A percentile compares a stretch with the other conserved stretches of the same genome.
phyloP scores from a whole-genome alignment of 2,113 vertebrate species.

The Forbesichthys agassizii region DNA sequence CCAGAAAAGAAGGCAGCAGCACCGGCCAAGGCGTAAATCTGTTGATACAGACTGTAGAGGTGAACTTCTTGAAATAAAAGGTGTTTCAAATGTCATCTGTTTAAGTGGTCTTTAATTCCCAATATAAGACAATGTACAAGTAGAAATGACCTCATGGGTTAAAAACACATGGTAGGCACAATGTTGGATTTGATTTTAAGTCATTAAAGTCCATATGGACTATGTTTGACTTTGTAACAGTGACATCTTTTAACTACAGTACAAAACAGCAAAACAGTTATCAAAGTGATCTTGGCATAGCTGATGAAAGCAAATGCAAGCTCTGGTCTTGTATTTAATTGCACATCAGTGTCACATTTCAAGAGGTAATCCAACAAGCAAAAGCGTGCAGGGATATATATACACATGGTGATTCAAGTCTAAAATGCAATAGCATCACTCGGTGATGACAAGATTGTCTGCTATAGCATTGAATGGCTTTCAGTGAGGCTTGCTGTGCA shows the following conservation, averaged over 20 bases:
- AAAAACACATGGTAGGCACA: constrained; percentile 42
- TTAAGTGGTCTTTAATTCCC: constrained; percentile 35
- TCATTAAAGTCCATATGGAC: neutral
- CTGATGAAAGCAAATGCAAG: no score
- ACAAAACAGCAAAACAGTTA: no score
- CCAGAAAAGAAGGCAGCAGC: constrained; percentile 22
- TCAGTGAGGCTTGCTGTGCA: constrained; percentile 35
- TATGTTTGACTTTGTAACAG: no score
- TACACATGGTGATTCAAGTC: no score
- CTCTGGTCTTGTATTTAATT: no score
- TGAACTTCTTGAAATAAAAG: constrained; percentile 65
- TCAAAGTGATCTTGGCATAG: no score
- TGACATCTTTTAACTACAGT: no score
- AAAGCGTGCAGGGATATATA: no score
- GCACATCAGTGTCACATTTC: no score
- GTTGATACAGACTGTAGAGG: constrained; percentile 49
- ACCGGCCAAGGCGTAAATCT: constrained; percentile 60
- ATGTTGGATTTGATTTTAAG: constrained; percentile 48
- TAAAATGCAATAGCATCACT: no score
- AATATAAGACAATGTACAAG: constrained; percentile 26
- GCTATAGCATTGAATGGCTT: constrained; percentile 61
- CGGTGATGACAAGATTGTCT: neutral
- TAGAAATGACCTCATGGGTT: neutral
- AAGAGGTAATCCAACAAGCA: no score
- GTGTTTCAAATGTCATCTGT: constrained; percentile 43